phyloP scores from a whole-genome alignment of 2,113 vertebrate genomes.

The Neodontobutis hainanensis region DNA sequence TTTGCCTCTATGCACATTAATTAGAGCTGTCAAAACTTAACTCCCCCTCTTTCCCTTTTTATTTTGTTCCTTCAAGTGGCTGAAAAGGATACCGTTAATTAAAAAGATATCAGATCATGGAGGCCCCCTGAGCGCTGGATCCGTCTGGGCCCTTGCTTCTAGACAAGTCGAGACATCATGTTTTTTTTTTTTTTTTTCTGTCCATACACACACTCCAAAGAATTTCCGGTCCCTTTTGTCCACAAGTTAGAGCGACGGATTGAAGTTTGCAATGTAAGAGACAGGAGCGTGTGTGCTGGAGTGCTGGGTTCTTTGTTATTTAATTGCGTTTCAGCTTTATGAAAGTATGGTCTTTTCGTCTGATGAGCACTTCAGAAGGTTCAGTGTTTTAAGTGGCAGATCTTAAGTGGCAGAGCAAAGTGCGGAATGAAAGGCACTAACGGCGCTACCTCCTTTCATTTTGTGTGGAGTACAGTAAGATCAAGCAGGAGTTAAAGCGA shows the following conservation, averaged over 20 bases:
- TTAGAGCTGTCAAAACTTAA: constrained; percentile 85
- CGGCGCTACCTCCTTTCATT: constrained; percentile 19
- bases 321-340: constrained; percentile 76
- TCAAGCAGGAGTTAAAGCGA: neutral
- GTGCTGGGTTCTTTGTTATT: constrained; percentile 56
- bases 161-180: constrained; percentile 69
- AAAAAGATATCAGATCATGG: constrained; percentile 85
- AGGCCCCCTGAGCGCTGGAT: constrained; percentile 74
- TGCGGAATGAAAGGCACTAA: constrained; percentile 44
- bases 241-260: constrained; percentile 69
- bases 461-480: constrained; percentile 31
- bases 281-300: constrained; percentile 40
- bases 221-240: constrained; percentile 75
- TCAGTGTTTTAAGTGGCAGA: constrained; percentile 61
- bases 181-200: constrained; percentile 29
- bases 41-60: constrained; percentile 69
- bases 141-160: constrained; percentile 55
- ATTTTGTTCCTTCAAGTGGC: constrained; percentile 79
- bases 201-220: constrained; percentile 49
- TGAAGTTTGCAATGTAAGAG: constrained; percentile 70
- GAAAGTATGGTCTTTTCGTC: constrained; percentile 61
- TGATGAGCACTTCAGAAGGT: constrained; percentile 77
- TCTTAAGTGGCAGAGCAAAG: constrained; percentile 62
- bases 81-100: constrained; percentile 85
- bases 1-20: constrained; percentile 78